Evolutionary conservation across 2,888 invertebrate species (phyloP).

Genomic region (Caenorhabditis sinica): DNA sequence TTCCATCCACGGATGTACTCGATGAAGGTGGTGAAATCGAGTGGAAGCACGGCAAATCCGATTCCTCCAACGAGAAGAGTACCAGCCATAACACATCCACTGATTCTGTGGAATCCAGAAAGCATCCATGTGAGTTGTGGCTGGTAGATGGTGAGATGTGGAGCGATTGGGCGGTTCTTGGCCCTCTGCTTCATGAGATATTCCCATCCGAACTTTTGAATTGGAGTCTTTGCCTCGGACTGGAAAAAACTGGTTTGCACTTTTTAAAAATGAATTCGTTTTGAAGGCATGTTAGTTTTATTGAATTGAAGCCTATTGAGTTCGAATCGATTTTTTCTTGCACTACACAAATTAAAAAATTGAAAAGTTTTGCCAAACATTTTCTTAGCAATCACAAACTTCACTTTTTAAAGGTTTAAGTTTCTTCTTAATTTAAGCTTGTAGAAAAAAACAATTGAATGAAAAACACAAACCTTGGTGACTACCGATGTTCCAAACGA

Average conservation of each 20-base stretch:
- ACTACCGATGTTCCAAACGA: constrained; percentile 59
- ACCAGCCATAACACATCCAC: constrained; percentile 82
- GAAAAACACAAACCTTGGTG: constrained; percentile 43
- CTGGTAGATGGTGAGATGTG: constrained; percentile 83
- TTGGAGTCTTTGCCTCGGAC: constrained; percentile 74
- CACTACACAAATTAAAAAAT: no score
- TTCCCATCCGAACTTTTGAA: constrained; percentile 82
- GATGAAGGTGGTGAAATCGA: constrained; percentile 81
- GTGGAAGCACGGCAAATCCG: constrained; percentile 81
- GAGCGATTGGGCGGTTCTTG: constrained; percentile 81
- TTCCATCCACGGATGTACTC: constrained; percentile 78
- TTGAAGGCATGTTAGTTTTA: no score
- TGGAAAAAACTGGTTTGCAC: constrained; percentile 7
- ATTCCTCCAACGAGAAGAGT: constrained; percentile 81
- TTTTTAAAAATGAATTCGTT: not conserved
- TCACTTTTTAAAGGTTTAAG: no score
- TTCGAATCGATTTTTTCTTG: no score
- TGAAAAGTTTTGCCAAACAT: no score
- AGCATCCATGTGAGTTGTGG: constrained; percentile 83
- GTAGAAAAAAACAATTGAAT: not conserved
- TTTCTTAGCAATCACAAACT: no score
- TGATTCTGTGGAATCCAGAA: constrained; percentile 82
- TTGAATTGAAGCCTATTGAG: no score
- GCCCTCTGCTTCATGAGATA: constrained; percentile 81
- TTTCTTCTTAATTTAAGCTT: no score